These are phyloP conservation scores for Cryptotermes secundus DNA, from an alignment of 1,140 invertebrate species.

Conservation along the genomic window DNA sequence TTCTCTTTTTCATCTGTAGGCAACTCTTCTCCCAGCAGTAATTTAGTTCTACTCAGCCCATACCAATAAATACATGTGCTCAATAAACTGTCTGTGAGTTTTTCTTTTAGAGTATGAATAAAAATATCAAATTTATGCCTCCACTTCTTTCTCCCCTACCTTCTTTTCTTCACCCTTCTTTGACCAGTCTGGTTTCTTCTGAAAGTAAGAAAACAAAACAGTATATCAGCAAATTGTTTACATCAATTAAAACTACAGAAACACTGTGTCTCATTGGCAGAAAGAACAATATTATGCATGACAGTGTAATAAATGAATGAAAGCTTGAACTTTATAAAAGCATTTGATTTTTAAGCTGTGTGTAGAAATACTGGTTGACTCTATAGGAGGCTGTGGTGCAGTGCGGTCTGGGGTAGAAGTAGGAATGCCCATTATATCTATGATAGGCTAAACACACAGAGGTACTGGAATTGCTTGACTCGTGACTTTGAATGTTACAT, in stretches of 20 bases:
- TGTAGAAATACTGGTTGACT: no score
- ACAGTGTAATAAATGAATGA: no score
- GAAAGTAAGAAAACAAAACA: constrained; percentile 42
- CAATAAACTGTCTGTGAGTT: constrained; percentile 51
- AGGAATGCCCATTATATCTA: no score
- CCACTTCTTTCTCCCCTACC: constrained; percentile 81
- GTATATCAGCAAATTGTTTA: no score
- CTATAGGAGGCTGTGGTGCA: no score
- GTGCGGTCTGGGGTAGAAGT: no score
- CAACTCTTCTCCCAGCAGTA: neutral
- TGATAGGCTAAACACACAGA: no score
- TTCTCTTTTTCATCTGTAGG: neutral
- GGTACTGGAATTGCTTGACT: no score
- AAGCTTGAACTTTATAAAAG: no score
- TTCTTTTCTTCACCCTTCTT: constrained; percentile 84
- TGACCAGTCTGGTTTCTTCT: constrained; percentile 90
- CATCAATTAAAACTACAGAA: no score
- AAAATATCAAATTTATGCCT: constrained; percentile 37
- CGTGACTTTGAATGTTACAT: no score
- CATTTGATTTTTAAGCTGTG: no score
- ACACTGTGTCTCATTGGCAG: neutral
- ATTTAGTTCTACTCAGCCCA: constrained; percentile 28
- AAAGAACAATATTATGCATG: neutral
- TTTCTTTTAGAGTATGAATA: constrained; percentile 28
- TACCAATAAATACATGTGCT: constrained; percentile 58